Evolutionary conservation across 2,797 vertebrate species (phyloP).

Genomic region (Petrocephalus sullivani): DNA sequence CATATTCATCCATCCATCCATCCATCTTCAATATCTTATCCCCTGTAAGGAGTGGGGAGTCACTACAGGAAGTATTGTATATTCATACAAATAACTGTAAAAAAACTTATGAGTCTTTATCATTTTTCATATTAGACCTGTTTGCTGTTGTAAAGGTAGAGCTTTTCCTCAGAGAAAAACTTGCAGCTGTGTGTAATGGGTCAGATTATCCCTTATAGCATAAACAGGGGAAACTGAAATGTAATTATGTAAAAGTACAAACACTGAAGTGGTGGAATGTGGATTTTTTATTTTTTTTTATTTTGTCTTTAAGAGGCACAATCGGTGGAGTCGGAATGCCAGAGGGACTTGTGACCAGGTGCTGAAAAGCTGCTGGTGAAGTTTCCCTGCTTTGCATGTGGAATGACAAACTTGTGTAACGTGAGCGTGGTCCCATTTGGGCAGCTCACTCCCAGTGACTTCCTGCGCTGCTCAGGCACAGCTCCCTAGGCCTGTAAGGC

Average conservation of each 20-base stretch:
- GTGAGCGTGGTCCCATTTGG: background rate
- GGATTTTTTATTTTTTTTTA: background rate
- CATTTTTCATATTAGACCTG: background rate
- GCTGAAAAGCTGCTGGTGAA: background rate
- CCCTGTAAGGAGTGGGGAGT: background rate
- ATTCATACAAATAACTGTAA: background rate
- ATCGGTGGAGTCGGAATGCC: background rate
- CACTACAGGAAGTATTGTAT: background rate
- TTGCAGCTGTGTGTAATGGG: background rate
- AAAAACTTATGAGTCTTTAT: background rate
- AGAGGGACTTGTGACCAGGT: background rate
- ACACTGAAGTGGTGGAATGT: background rate
- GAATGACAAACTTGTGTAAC: background rate
- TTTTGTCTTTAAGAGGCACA: background rate
- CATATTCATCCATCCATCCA: background rate
- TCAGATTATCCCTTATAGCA: background rate
- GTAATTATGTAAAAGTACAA: background rate
- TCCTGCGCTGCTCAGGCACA: background rate
- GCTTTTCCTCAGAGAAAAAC: background rate
- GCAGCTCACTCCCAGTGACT: constrained; percentile 5
- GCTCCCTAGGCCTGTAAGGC: background rate
- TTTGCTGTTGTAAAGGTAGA: background rate
- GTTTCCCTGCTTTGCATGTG: background rate
- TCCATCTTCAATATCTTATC: background rate
- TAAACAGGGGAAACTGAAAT: background rate